Percentiles rank a stretch among this genome's conserved stretches.
phyloP scores from a whole-genome alignment of 1,140 invertebrate species.

The Aricia agestis region DNA sequence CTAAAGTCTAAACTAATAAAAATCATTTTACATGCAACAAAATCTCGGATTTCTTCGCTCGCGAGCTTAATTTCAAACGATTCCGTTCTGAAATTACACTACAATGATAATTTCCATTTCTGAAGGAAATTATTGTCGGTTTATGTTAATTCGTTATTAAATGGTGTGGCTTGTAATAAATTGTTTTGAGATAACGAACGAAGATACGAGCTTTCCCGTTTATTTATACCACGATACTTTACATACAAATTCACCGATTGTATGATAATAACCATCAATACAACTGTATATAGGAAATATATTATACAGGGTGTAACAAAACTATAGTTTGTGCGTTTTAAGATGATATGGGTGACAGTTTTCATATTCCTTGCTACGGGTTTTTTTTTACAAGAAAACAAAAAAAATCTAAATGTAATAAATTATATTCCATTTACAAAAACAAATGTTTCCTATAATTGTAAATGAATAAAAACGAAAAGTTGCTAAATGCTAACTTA shows the following conservation, averaged over 20 bases:
- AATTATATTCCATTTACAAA: no score
- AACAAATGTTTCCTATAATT: no score
- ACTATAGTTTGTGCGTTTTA: no score
- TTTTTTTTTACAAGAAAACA: no score
- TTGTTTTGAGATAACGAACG: neutral
- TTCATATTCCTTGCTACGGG: no score
- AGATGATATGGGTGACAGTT: no score
- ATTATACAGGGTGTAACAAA: no score
- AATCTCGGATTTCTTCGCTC: neutral
- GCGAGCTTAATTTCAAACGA: neutral
- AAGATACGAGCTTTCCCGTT: neutral
- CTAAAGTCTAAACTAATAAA: no score
- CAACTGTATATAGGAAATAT: neutral
- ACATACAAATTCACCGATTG: neutral
- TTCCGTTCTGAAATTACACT: neutral
- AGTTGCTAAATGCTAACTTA: no score
- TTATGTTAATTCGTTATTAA: slow-evolving; percentile 4
- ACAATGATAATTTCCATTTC: neutral
- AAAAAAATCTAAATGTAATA: no score
- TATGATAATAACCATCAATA: neutral
- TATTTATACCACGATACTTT: neutral
- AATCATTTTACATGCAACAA: neutral
- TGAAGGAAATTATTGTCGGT: slow-evolving; percentile 3
- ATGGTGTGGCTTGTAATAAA: neutral
- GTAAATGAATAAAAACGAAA: no score